phyloP scores from a whole-genome alignment of 2,797 vertebrate species.

The Lepilemur septentrionalis region DNA sequence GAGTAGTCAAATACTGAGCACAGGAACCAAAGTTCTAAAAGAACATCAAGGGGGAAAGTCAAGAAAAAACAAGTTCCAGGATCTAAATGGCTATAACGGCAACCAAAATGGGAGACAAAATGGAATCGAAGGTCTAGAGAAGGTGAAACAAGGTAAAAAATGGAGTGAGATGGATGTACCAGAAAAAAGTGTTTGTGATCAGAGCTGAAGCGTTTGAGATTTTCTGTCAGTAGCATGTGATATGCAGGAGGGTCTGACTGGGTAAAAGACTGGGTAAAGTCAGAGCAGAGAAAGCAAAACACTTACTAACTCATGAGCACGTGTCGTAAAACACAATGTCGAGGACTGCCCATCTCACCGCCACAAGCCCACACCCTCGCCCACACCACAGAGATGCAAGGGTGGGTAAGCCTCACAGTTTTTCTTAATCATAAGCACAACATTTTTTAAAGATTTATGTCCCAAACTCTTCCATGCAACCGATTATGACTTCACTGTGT shows the following conservation, averaged over 20 bases:
- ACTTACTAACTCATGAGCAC: background rate
- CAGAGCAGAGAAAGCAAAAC: background rate
- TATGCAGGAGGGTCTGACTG: background rate
- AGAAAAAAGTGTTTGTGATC: background rate
- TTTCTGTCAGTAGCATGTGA: background rate
- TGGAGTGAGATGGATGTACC: background rate
- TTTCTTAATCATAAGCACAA: background rate
- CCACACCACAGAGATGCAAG: background rate
- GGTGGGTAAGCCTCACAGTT: background rate
- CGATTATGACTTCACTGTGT: background rate
- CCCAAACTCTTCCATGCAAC: background rate
- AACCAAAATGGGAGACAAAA: background rate
- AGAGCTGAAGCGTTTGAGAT: background rate
- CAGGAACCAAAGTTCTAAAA: background rate
- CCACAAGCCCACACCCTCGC: accelerated
- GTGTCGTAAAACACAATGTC: background rate
- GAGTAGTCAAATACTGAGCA: background rate
- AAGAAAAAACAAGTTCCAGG: background rate
- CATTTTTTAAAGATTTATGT: background rate
- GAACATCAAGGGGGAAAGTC: background rate
- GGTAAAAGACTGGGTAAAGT: background rate
- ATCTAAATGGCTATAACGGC: background rate
- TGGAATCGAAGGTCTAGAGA: background rate
- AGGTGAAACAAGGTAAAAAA: background rate
- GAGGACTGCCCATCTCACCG: background rate